Evolutionary conservation across 1,140 invertebrate species (phyloP).

Genomic region (Frieseomelitta varia): DNA sequence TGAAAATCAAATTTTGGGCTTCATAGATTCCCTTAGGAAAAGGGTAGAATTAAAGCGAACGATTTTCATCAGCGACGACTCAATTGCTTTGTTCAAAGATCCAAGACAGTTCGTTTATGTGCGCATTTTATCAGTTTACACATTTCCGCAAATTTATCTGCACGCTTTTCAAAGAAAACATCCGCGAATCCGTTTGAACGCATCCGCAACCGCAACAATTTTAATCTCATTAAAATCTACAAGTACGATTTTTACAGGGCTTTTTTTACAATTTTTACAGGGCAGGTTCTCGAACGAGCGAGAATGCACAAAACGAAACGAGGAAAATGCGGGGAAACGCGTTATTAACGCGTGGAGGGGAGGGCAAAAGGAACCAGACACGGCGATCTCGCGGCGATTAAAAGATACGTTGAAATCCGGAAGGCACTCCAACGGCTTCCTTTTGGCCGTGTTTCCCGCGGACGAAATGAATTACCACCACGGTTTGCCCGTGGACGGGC

Average conservation of each 20-base stretch:
- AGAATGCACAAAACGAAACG: no score
- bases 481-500: background rate
- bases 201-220: background rate
- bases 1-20: background rate
- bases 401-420: background rate
- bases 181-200: background rate
- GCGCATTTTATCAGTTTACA: no score
- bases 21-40: no score
- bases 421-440: background rate
- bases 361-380: background rate
- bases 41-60: no score
- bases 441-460: background rate
- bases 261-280: no score
- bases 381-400: background rate
- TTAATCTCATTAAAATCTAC: background rate
- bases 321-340: background rate
- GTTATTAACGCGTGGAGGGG: background rate
- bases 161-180: background rate
- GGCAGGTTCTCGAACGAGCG: no score
- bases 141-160: background rate
- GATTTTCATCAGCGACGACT: no score
- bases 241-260: background rate
- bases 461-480: constrained; percentile 27
- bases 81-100: no score
- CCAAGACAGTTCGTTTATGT: background rate